A percentile compares a stretch with the other conserved stretches of the same genome.
phyloP scores from a whole-genome alignment of 2,797 vertebrate species.

The Enoplosus armatus region DNA sequence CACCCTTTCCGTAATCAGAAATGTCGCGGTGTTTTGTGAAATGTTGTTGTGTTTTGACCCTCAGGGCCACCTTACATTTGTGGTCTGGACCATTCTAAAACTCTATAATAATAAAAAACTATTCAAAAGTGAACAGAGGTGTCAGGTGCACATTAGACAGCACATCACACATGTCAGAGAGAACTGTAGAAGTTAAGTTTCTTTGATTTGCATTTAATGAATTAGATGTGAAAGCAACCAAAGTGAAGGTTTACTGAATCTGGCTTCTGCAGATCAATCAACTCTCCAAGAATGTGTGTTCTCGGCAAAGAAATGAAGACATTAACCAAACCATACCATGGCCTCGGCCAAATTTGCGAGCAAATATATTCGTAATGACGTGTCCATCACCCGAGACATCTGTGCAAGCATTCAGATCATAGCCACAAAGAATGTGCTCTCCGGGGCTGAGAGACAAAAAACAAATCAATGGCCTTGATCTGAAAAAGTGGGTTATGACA shows the following conservation, averaged over 20 bases:
- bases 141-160: too few species aligned
- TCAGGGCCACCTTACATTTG: too few species aligned
- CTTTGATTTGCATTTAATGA: conserved; percentile 1
- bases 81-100: background rate
- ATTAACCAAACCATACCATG: background rate
- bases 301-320: conserved; percentile 18
- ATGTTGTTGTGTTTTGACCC: too few species aligned
- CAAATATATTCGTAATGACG: conserved; percentile 23
- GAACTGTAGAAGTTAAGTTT: background rate
- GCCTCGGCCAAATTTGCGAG: conserved; percentile 12
- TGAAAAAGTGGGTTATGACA: conserved; percentile 38
- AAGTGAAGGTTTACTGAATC: background rate
- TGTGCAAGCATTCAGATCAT: conserved; percentile 13
- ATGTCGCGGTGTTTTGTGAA: too few species aligned
- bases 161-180: background rate
- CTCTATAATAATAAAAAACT: too few species aligned
- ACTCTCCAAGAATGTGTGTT: conserved; percentile 4
- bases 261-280: conserved; percentile 4
- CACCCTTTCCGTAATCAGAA: too few species aligned
- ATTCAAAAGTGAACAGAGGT: too few species aligned
- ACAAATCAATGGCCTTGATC: conserved; percentile 39
- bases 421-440: background rate
- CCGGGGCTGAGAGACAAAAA: conserved; percentile 17
- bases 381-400: conserved; percentile 17
- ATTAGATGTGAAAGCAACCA: background rate